Conservation (phyloP, 2,797 vertebrate species). For the Tadarida brasiliensis region DNA sequence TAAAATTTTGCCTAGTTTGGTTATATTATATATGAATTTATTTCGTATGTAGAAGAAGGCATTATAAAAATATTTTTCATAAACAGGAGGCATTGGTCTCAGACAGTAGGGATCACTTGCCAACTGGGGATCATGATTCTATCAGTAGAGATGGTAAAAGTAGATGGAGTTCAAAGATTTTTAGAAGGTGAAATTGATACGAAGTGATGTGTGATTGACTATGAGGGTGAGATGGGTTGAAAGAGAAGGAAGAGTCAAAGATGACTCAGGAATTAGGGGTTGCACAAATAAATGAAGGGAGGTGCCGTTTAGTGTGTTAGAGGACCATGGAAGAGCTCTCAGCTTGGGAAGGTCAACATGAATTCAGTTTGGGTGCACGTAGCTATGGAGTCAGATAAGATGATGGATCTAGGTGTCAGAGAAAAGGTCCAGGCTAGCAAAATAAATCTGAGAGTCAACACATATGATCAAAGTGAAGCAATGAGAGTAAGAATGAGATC, state of each 20-base stretch:
- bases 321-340: background rate
- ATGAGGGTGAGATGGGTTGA: background rate
- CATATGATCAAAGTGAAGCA: background rate
- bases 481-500: background rate
- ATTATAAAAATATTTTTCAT: background rate
- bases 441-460: background rate
- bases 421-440: background rate
- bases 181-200: background rate
- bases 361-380: background rate
- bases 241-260: background rate
- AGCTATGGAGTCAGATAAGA: background rate
- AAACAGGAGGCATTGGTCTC: background rate
- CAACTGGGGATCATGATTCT: background rate
- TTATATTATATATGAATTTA: background rate
- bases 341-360: background rate
- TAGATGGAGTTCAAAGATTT: background rate
- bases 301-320: background rate
- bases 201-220: background rate
- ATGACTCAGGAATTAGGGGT: background rate
- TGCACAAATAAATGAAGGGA: background rate
- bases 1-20: background rate
- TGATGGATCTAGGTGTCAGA: background rate
- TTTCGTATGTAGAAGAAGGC: background rate
- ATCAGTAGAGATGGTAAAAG: background rate
- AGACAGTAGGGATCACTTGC: background rate